phyloP scores from a whole-genome alignment of 37 sponge, comb jelly and placozoan genomes.

The Aplysina aerophoba region DNA sequence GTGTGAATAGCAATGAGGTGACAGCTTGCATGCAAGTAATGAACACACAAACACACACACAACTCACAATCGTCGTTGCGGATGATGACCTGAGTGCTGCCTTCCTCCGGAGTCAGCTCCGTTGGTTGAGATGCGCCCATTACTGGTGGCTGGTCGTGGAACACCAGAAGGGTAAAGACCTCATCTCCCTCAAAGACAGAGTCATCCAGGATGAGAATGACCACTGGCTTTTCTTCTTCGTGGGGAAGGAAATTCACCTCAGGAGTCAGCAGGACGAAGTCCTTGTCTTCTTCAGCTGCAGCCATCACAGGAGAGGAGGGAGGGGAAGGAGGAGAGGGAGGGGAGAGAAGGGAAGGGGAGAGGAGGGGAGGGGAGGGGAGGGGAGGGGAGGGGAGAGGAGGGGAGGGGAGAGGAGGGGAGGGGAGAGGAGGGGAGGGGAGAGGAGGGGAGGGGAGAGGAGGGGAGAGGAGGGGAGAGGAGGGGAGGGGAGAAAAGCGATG shows the following conservation, averaged over 20 bases:
- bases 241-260: background rate
- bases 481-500: background rate
- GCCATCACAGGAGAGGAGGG: background rate
- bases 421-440: background rate
- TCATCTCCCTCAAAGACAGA: background rate
- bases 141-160: no score
- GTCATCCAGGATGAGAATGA: background rate
- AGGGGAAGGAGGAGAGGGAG: background rate
- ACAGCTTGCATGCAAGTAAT: no score
- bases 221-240: background rate
- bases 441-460: slow-evolving; percentile 24
- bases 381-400: background rate
- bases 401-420: slow-evolving; percentile 5
- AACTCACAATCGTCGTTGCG: background rate
- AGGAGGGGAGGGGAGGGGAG: background rate
- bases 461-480: background rate
- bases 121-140: background rate
- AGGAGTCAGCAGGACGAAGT: background rate
- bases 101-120: background rate
- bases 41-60: background rate
- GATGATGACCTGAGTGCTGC: background rate
- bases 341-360: background rate
- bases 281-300: slow-evolving; percentile 1
- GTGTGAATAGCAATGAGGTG: no score
- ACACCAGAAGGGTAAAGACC: background rate